Percentiles rank a stretch among this genome's conserved stretches.
Conservation (phyloP, 2,797 vertebrate species). For the Yasuhikotakia modesta region DNA sequence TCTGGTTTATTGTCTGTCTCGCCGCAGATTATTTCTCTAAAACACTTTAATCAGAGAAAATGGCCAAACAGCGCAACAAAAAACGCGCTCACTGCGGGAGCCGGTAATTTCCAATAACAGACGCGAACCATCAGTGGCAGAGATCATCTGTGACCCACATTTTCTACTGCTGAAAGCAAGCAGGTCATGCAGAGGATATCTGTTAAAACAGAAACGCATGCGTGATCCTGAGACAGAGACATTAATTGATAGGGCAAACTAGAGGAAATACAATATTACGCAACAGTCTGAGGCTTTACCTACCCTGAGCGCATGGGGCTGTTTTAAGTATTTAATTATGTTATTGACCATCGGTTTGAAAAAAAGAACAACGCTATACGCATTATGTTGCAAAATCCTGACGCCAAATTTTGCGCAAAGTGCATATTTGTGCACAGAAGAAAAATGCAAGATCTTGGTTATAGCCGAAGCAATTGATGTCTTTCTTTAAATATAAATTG, state of each 20-base stretch:
- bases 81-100: conserved; percentile 20
- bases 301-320: neutral
- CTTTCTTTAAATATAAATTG: neutral
- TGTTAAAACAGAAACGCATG: conserved; percentile 40
- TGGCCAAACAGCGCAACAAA: neutral
- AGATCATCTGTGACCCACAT: conserved; percentile 57
- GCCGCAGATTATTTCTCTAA: conserved; percentile 41
- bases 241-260: neutral
- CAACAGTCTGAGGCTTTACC: neutral
- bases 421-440: neutral
- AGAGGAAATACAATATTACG: conserved; percentile 20
- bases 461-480: neutral
- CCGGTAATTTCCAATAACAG: conserved; percentile 34
- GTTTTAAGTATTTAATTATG: conserved; percentile 20
- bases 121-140: conserved; percentile 44
- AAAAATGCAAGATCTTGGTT: neutral
- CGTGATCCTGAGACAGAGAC: conserved; percentile 3
- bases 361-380: neutral
- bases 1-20: conserved; percentile 62
- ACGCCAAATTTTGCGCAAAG: neutral
- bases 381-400: conserved; percentile 1
- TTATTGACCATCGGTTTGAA: conserved; percentile 19
- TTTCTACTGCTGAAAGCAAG: conserved; percentile 40
- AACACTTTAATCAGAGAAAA: conserved; percentile 12
- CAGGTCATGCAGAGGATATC: conserved; percentile 28